These are phyloP conservation scores for Eupeodes corollae DNA, from an alignment of 1,140 invertebrate species.

Conservation along the genomic window DNA sequence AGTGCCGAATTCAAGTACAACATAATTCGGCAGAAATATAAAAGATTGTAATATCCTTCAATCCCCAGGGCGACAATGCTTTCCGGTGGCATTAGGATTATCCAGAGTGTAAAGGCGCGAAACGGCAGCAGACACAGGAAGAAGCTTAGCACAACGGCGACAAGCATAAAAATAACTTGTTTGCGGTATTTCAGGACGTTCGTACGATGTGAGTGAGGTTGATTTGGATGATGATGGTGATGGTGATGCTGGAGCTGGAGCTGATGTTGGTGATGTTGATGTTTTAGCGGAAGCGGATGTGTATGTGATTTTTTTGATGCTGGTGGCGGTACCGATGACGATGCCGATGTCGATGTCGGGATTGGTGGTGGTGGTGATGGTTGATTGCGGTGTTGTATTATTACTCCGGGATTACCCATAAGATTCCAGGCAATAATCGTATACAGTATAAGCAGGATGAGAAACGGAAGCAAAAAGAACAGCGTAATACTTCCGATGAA, in stretches of 20 bases:
- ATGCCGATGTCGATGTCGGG: constrained; percentile 1
- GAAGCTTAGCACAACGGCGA: constrained; percentile 73
- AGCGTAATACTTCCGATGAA: constrained; percentile 59
- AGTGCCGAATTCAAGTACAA: constrained; percentile 75
- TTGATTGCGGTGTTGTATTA: constrained; percentile 46
- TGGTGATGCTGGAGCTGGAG: constrained; percentile 9
- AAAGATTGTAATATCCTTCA: constrained; percentile 66
- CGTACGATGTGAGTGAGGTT: constrained; percentile 15
- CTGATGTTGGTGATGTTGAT: constrained; percentile 11
- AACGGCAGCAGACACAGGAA: constrained; percentile 80
- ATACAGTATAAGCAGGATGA: constrained; percentile 65
- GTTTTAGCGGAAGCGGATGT: constrained; percentile 8
- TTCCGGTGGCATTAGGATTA: constrained; percentile 55
- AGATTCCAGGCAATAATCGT: constrained; percentile 66
- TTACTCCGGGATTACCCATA: constrained; percentile 40
- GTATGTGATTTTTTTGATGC: constrained; percentile 21
- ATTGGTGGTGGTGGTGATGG: neutral
- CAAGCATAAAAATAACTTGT: constrained; percentile 71
- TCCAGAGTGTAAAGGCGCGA: constrained; percentile 67
- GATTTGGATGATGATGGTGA: neutral
- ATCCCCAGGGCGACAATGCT: constrained; percentile 51
- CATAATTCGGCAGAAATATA: constrained; percentile 74
- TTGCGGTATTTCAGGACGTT: constrained; percentile 45
- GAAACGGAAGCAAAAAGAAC: constrained; percentile 70
- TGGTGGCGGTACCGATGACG: constrained; percentile 35